These are phyloP conservation scores for Actenoides lindsayi DNA, from an alignment of 2,113 vertebrate species.

Conservation along the genomic window DNA sequence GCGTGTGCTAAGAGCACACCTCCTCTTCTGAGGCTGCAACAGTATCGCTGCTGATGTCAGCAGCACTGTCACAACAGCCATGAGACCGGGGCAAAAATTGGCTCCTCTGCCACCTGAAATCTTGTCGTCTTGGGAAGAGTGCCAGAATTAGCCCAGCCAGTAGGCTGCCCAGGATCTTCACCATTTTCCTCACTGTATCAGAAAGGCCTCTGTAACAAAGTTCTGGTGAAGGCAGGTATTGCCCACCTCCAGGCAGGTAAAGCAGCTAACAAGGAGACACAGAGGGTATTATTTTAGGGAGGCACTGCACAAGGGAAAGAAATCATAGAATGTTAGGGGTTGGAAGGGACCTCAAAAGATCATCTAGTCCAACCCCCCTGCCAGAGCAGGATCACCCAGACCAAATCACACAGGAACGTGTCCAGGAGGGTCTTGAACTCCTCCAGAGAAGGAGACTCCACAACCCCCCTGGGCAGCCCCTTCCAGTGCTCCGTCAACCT, in stretches of 20 bases:
- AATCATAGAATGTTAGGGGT: too few species aligned
- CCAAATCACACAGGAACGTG: too few species aligned
- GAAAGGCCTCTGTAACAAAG: neutral
- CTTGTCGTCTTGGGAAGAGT: neutral
- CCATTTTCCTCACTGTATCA: fast-evolving
- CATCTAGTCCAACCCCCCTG: too few species aligned
- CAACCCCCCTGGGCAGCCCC: too few species aligned
- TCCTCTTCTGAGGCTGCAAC: neutral
- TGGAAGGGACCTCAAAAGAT: too few species aligned
- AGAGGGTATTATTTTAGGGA: neutral
- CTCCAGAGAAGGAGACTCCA: too few species aligned
- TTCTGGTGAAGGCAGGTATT: neutral
- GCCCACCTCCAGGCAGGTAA: neutral
- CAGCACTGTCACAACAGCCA: neutral
- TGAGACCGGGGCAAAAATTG: fast-evolving
- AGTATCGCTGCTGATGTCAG: neutral
- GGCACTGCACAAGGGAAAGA: fast-evolving
- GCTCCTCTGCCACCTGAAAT: neutral
- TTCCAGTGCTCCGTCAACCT: too few species aligned
- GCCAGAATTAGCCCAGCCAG: neutral
- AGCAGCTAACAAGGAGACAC: neutral
- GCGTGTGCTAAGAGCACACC: fast-evolving
- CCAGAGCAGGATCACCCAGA: too few species aligned
- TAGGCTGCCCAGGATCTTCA: neutral
- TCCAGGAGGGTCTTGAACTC: too few species aligned